Evolutionary conservation across 2,113 vertebrate genomes (phyloP).

Genomic region (Piaya cayana): DNA sequence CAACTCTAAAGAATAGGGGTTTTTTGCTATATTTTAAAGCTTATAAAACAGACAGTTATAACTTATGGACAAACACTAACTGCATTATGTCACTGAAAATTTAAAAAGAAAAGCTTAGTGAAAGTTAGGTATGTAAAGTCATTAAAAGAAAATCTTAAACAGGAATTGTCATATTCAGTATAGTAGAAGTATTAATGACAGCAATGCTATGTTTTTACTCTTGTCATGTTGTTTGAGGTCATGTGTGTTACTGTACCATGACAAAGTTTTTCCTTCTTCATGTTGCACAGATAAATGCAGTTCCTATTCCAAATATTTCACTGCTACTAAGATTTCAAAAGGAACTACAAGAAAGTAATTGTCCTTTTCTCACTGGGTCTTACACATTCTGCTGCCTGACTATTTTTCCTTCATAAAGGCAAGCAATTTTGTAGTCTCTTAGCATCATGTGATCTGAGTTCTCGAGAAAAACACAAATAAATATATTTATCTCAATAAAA

Average conservation of each 20-base stretch:
- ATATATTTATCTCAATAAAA: neutral
- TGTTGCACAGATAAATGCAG: neutral
- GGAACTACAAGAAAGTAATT: neutral
- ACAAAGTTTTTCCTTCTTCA: neutral
- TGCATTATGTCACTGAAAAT: neutral
- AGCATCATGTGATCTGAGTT: neutral
- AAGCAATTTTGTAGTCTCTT: neutral
- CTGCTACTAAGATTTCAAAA: neutral
- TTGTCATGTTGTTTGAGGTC: neutral
- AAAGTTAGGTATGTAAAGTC: neutral
- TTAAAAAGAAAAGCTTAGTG: rapidly evolving
- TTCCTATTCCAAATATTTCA: neutral
- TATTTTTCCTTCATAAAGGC: neutral
- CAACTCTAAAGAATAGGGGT: neutral
- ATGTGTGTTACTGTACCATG: neutral
- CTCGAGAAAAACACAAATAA: neutral
- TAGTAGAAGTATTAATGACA: neutral
- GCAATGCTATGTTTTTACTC: neutral
- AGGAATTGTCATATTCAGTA: neutral
- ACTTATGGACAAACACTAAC: neutral
- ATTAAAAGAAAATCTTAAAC: neutral
- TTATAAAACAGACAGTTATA: neutral
- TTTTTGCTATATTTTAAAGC: neutral
- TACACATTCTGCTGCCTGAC: neutral
- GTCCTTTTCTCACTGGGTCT: neutral